phyloP scores from a whole-genome alignment of 2,113 vertebrate species.

The zebrafish (Danio rerio) region DNA sequence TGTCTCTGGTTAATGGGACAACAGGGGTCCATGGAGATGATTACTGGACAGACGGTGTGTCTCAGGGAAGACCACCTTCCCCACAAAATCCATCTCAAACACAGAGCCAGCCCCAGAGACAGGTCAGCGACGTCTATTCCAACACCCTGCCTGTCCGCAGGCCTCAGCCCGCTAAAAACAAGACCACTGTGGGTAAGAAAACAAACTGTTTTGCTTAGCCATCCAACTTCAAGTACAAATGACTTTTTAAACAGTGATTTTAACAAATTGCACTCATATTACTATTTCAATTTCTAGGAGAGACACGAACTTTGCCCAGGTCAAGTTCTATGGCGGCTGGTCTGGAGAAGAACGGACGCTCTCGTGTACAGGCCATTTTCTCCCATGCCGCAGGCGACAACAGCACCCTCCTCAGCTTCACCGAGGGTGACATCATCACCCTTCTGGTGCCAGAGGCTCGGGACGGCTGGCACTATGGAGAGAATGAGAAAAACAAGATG shows the following conservation, averaged over 20 bases:
- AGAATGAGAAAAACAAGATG: constrained; percentile 98
- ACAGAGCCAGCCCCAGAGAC: constrained; percentile 84
- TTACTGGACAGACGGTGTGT: constrained; percentile 87
- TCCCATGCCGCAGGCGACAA: constrained; percentile 95
- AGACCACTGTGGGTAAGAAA: constrained; percentile 88
- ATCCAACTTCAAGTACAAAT: neutral
- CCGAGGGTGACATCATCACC: constrained; percentile 94
- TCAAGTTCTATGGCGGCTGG: constrained; percentile 98
- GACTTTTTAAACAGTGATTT: no score
- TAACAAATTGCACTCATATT: neutral
- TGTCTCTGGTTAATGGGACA: constrained; percentile 91
- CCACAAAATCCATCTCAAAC: constrained; percentile 79
- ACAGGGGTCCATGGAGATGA: constrained; percentile 86
- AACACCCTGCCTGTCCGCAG: constrained; percentile 97
- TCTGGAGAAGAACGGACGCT: constrained; percentile 91
- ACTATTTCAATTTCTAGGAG: constrained; percentile 74
- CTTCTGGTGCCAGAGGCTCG: constrained; percentile 96
- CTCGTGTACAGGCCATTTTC: constrained; percentile 95
- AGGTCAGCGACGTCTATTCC: constrained; percentile 97
- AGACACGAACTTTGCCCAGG: constrained; percentile 94
- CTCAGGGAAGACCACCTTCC: constrained; percentile 88
- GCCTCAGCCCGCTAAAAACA: constrained; percentile 91
- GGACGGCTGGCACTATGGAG: constrained; percentile 97
- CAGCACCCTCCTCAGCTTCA: constrained; percentile 95
- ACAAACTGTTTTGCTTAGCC: neutral